Evolutionary conservation across 2,888 invertebrate species (phyloP).

Genomic region (Antheraea assamensis): DNA sequence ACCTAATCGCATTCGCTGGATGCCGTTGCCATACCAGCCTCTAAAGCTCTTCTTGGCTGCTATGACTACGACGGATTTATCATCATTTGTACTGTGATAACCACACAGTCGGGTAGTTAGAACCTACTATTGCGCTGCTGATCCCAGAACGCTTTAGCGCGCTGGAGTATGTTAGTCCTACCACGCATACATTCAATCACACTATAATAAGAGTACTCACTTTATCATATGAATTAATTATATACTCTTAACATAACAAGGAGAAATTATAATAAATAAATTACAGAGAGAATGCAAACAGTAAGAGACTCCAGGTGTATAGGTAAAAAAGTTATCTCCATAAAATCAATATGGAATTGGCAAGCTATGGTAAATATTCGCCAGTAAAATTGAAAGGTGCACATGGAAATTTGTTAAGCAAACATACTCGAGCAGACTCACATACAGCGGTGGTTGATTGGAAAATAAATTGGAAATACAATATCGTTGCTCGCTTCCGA

Average conservation of each 20-base stretch:
- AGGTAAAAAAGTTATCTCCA: neutral
- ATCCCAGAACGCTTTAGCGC: too few species aligned
- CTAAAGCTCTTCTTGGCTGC: too few species aligned
- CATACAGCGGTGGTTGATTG: slow-evolving; percentile 41
- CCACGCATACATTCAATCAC: too few species aligned
- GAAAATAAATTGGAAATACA: slow-evolving; percentile 52
- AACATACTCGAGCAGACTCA: neutral
- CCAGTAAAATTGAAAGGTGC: neutral
- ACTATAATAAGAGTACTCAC: too few species aligned
- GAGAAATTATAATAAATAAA: neutral
- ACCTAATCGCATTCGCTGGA: too few species aligned
- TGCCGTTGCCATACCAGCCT: too few species aligned
- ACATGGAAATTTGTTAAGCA: neutral
- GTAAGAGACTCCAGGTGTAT: neutral
- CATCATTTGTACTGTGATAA: too few species aligned
- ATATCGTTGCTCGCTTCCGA: neutral
- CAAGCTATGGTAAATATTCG: neutral
- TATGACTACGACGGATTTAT: too few species aligned
- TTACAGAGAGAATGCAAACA: neutral
- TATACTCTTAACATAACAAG: neutral
- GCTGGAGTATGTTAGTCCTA: too few species aligned
- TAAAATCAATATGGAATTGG: neutral
- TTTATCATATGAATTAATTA: too few species aligned
- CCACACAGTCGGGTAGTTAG: too few species aligned
- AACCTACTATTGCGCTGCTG: too few species aligned